Evolutionary conservation across 2,888 invertebrate genomes (phyloP), one percentile per base, ranked within the genome.

Genomic region (Caenorhabditis wallacei): DNA sequence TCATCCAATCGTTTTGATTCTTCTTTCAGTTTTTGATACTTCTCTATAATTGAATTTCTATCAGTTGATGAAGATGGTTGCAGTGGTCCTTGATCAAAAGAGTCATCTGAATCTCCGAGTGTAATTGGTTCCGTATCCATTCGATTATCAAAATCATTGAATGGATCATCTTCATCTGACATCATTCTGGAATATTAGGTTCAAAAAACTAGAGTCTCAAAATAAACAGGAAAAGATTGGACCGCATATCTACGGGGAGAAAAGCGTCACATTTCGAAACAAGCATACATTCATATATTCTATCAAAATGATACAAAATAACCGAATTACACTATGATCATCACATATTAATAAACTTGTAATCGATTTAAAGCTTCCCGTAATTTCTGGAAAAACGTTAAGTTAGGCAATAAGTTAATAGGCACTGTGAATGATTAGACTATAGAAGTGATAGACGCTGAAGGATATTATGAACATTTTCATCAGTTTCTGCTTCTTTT

Each of bases 361-460:
- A 40, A 30, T 30, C 37, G 43, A 63, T 13, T 48, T 22, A 64
- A 11, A 64, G 20, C 40, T 53, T 51, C 57, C 59, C 69, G 56
- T 61, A 54, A 61, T 59, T 16, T 40, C 30, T 16, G 10, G 24
- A 57, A 53, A n/a, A 20, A 13, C 11, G 30, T 20, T 63, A 68
- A 54, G 24, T 59, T 20, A 24, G 35, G 11, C 40, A 70, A 59
- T 70, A 46, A 40, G 51, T 66, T 53, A 56, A 43, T 26, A 30
- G 46, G 30, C 66, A 66, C 20, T 37, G 30, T 37, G 48, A 56
- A 66, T 24, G n/a, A 24, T 18, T 24, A 26, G 48, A 30, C 18
- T 64, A 82, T 30, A 70, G 30, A 83, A 74, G 61, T 63, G 64
- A 74, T 40, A 83, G 66, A 22, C 48, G 26, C n/a, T 70, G 57